Evolutionary conservation across 2,797 vertebrate genomes (phyloP), one percentile per base, ranked within the genome.

Genomic region (Lagocephalus sceleratus): DNA sequence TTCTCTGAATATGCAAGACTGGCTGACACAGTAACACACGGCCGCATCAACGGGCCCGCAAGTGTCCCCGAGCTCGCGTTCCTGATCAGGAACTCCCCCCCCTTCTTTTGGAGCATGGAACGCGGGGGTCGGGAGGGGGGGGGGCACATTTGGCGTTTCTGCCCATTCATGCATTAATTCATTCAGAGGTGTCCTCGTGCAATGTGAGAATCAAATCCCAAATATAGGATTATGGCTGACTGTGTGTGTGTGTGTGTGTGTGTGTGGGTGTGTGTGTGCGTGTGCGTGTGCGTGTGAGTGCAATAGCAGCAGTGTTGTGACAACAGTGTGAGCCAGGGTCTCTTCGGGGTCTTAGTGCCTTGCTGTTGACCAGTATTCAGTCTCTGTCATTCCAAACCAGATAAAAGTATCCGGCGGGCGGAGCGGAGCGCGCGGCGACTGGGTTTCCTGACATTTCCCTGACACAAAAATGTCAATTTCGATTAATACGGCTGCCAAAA

Each of bases 1-100:
- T 79, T 83, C 52, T 75, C 58, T 68, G 71, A 71, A 81, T 76
- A 80, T 54, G 66, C 72, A 76, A 80, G 73, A 76, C 79, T 88
- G 68, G 75, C 76, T 88, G 81, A 86, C 84, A 88, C 76, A 84
- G 79, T 84, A 85, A 87, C 85, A 66, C 73, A 85, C 85, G 84
- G 74, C 82, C 85, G 80, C 52, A 47, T 60, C 47, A 46, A 60
- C 50, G 71, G 54, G 47, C 60, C 40, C 5, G 43, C 15, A 11
- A 16, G 16, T 47, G 29, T 56, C 14, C 20, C 6, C 53, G 10
- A 38, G 10, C 51, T 1, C 57, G 2, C 46, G 11, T 59, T 2
- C 60, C 75, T 62, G 57, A 75, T 75, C 63, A 64, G 43, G 54
- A 57, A 57, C 26, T 19, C 68, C 66, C 7, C 5, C 23, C 6